Percentiles rank a stretch among this genome's conserved stretches.
Evolutionary conservation across 2,797 vertebrate species (phyloP).

Genomic region (Ataeniobius toweri): DNA sequence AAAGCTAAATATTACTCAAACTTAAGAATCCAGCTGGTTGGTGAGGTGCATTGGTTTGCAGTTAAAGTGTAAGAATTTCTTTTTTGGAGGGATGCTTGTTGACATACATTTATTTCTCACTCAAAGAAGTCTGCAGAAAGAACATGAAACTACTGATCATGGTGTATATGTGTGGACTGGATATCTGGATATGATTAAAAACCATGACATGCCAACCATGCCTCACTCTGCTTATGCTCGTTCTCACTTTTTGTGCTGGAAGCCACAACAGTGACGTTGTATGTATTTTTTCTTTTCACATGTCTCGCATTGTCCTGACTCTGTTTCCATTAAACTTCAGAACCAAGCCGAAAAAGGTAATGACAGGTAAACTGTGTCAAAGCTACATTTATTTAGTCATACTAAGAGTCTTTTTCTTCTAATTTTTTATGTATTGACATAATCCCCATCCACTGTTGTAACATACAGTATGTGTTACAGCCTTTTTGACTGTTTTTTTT

Average conservation of each 20-base stretch:
- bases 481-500: background rate
- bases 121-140: background rate
- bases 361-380: background rate
- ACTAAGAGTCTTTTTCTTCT: background rate
- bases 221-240: background rate
- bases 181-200: background rate
- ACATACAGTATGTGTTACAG: background rate
- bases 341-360: background rate
- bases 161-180: background rate
- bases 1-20: background rate
- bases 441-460: background rate
- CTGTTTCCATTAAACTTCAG: no score
- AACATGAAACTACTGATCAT: background rate
- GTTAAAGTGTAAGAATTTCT: background rate
- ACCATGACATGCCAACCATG: background rate
- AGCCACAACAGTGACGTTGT: no score
- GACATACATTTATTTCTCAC: slow-evolving; percentile 2
- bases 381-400: background rate
- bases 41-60: background rate
- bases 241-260: no score
- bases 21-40: background rate
- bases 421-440: background rate
- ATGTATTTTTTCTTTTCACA: background rate
- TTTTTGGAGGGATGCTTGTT: background rate
- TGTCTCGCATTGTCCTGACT: background rate